These are phyloP conservation scores for Amphilophus citrinellus DNA, from an alignment of 2,113 vertebrate species.

Conservation along the genomic window DNA sequence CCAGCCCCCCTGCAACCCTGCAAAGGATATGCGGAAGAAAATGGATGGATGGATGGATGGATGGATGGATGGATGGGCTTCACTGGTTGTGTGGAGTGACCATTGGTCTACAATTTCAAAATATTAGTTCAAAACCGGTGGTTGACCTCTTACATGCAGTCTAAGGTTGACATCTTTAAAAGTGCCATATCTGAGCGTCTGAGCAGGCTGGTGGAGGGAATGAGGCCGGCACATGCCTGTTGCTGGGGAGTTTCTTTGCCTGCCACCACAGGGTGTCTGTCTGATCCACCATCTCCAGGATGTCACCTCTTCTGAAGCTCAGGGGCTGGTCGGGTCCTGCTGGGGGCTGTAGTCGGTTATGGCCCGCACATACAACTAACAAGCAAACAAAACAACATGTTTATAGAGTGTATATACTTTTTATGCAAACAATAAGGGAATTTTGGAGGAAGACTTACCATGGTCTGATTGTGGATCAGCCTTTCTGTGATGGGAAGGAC, in stretches of 20 bases:
- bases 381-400: not conserved
- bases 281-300: conserved; percentile 97
- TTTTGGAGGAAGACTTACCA: conserved; percentile 76
- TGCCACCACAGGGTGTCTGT: conserved; percentile 97
- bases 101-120: too few relatives aligned
- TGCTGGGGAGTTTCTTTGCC: conserved; percentile 89
- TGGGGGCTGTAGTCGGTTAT: conserved; percentile 93
- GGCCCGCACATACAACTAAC: conserved; percentile 89
- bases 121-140: too few relatives aligned
- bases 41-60: too few relatives aligned
- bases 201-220: conserved; percentile 91
- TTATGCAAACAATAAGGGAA: not conserved
- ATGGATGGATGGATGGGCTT: too few relatives aligned
- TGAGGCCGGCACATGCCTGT: conserved; percentile 88
- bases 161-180: not conserved
- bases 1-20: too few relatives aligned
- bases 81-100: too few relatives aligned
- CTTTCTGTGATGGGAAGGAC: conserved; percentile 91
- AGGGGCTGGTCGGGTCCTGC: conserved; percentile 91
- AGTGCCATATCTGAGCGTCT: conserved; percentile 82
- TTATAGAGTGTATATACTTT: not conserved
- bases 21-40: too few relatives aligned
- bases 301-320: conserved; percentile 91
- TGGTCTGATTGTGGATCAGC: conserved; percentile 87
- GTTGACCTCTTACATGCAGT: not conserved